phyloP scores from a whole-genome alignment of 1,140 invertebrate species.

The Megathymus violae region DNA sequence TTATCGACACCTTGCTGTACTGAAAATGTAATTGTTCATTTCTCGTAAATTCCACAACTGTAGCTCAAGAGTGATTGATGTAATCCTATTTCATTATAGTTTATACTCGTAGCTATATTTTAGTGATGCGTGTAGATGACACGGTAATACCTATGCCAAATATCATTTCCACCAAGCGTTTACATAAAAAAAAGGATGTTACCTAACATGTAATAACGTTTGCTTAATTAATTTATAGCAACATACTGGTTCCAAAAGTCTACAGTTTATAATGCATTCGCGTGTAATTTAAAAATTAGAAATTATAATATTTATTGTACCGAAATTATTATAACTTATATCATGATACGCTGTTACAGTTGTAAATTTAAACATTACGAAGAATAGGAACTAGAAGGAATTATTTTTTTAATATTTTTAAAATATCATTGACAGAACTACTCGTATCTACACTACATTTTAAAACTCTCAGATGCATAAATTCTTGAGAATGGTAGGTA shows the following conservation, averaged over 20 bases:
- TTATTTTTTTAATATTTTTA: slow-evolving; percentile 20
- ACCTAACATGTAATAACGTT: too few relatives aligned
- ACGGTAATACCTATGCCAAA: too few relatives aligned
- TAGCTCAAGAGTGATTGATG: too few relatives aligned
- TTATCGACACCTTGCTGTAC: slow-evolving; percentile 48
- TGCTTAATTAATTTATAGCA: too few relatives aligned
- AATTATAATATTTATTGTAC: not conserved
- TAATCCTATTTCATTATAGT: too few relatives aligned
- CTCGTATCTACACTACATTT: slow-evolving; percentile 13
- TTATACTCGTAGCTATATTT: too few relatives aligned
- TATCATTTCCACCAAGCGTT: too few relatives aligned
- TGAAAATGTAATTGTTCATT: slow-evolving; percentile 4
- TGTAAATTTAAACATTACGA: slow-evolving; percentile 22
- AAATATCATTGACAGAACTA: slow-evolving; percentile 8
- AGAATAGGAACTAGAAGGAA: slow-evolving; percentile 34
- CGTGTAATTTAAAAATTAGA: not conserved
- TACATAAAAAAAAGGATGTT: too few relatives aligned
- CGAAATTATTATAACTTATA: slow-evolving; percentile 1
- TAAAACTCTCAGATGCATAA: too few relatives aligned
- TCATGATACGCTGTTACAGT: slow-evolving; percentile 5
- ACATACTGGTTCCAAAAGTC: not conserved
- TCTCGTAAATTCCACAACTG: not conserved
- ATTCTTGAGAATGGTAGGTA: slow-evolving; percentile 12
- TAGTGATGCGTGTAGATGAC: too few relatives aligned
- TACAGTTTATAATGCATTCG: not conserved